phyloP scores from a whole-genome alignment of 2,888 invertebrate species.

The Polia nebulosa region DNA sequence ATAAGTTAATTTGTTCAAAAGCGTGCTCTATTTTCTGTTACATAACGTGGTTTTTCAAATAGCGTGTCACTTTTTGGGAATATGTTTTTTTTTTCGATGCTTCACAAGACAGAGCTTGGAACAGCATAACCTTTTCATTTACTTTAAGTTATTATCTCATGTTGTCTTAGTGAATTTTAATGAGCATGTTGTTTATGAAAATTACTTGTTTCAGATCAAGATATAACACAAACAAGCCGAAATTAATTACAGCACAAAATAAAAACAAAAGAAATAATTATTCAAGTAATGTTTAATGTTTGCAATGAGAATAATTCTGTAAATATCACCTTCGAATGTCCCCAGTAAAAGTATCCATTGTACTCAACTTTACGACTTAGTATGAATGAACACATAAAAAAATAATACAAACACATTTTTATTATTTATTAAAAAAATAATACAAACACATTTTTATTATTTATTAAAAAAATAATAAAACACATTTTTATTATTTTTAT shows the following conservation, averaged over 20 bases:
- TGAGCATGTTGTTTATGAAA: slow-evolving; percentile 27
- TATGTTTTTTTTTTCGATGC: slow-evolving; percentile 12
- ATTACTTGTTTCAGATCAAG: slow-evolving; percentile 23
- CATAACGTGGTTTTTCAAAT: slow-evolving; percentile 19
- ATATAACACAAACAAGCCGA: slow-evolving; percentile 13
- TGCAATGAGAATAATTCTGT: background rate
- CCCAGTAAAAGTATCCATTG: slow-evolving; percentile 2
- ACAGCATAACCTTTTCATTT: slow-evolving; percentile 28
- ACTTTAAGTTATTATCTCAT: slow-evolving; percentile 18
- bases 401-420: background rate
- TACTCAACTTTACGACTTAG: background rate
- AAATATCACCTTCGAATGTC: background rate
- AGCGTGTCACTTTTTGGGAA: background rate
- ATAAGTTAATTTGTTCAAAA: slow-evolving; percentile 22
- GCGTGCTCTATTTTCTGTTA: slow-evolving; percentile 6
- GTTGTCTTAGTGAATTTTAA: slow-evolving; percentile 14
- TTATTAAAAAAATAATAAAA: too few relatives aligned
- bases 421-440: too few relatives aligned
- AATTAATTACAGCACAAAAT: background rate
- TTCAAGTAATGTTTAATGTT: background rate
- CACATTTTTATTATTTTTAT: too few relatives aligned
- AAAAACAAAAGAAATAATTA: slow-evolving; percentile 13
- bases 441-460: too few relatives aligned
- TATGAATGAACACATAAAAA: background rate
- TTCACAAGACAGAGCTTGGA: background rate